Base-by-base conservation (phyloP, 30 jellyfish, hydroid and myxozoan genomes). In the Turritopsis rubra region DNA sequence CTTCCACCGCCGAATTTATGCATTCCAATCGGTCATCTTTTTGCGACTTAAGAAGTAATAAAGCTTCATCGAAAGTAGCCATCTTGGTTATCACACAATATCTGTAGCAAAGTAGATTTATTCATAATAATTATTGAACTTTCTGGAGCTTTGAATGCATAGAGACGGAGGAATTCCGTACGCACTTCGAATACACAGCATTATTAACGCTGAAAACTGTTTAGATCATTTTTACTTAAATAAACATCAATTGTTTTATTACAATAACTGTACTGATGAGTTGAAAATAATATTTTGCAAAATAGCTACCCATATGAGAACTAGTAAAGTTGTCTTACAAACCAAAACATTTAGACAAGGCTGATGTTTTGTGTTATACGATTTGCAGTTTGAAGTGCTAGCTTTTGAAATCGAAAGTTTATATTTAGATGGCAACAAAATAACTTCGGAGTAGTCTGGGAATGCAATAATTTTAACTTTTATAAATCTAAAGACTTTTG, bases 1-100 rank as follows among this genome's bases (percentile, higher is more conserved):
- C 68, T 26, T 88, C 66, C 21, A 82, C 88, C 19, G 95, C 95
- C 0, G 95, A 77, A 86, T 85, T 80, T 23, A 90, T 84, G 65
- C 24, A 90, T 21, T 52, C 74, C 21, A 90, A 81, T 8, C 97
- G 92, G 41, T 82, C 25, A 65, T 89, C 96, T 29, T 89, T 85
- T 1, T 81, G 70, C 75, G 80, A 84, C 8, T 93, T 79, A 23
- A 89, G 91, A 25, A 54, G 80, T 52, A 53, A 31, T 23, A 80
- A 5, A 41, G 60, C 60, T 13, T 41, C 60, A 13, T 41, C 60
- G 60, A 41, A 41, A 41, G 60, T 41, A 5, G 60, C 60, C 60
- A 41, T 41, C 60, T 41, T 41, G 60, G 13, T 13, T 41, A 41
- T 41, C 60, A 41, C 9, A 41, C 5, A 41, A 41, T 13, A 41